These are phyloP conservation scores for Hetaerina americana DNA, from an alignment of 1,140 invertebrate species.

Conservation along the genomic window DNA sequence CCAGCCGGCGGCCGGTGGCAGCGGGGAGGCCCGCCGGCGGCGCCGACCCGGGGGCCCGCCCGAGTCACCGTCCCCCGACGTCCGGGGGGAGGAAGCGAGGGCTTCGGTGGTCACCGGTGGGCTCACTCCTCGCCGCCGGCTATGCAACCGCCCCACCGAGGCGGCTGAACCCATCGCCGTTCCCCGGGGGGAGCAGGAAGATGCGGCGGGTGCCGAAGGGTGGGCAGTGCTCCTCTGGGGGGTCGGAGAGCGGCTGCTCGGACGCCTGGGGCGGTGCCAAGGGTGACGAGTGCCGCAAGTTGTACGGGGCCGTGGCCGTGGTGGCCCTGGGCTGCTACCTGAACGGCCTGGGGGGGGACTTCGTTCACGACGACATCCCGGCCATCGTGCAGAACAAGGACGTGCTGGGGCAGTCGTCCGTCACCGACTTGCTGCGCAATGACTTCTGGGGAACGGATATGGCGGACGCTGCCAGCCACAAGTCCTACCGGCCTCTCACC, in stretches of 20 bases:
- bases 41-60: no score
- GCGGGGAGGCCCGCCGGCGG: no score
- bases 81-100: no score
- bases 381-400: slow-evolving; percentile 76
- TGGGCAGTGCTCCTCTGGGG: not conserved
- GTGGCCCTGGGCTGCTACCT: slow-evolving; percentile 58
- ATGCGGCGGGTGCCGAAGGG: slow-evolving; percentile 8
- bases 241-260: not conserved
- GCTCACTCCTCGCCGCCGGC: no score
- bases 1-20: no score
- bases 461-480: slow-evolving; percentile 66
- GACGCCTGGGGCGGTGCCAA: not conserved
- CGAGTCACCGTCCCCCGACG: no score
- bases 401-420: slow-evolving; percentile 51
- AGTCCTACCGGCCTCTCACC: slow-evolving; percentile 71
- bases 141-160: no score
- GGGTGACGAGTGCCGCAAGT: slow-evolving; percentile 1
- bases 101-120: no score
- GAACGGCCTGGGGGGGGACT: slow-evolving; percentile 68
- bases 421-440: slow-evolving; percentile 56
- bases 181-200: not conserved
- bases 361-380: slow-evolving; percentile 84
- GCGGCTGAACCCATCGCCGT: no score
- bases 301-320: slow-evolving; percentile 44
- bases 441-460: slow-evolving; percentile 90